These are phyloP conservation scores for Eristalis pertinax DNA, from an alignment of 2,888 invertebrate genomes.

Conservation along the genomic window DNA sequence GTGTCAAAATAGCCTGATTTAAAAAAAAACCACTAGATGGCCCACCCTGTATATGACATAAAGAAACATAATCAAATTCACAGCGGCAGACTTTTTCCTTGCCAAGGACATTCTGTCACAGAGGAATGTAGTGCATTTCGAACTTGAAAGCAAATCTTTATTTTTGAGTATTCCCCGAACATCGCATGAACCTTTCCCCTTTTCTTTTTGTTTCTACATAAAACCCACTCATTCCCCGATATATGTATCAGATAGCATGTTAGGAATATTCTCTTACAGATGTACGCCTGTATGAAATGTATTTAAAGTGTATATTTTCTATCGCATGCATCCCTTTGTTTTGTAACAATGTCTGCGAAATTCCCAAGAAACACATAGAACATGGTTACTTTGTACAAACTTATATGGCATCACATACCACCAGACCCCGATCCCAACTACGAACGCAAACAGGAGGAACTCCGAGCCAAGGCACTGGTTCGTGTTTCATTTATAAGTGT, in stretches of 20 bases:
- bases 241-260: too few species aligned
- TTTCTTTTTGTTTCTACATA: too few species aligned
- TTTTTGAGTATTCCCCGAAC: background rate
- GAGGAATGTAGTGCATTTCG: too few species aligned
- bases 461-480: conserved; percentile 69
- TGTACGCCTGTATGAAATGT: background rate
- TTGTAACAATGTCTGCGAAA: conserved; percentile 13
- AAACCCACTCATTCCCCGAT: too few species aligned
- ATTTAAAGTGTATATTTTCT: conserved; percentile 20
- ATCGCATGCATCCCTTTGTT: conserved; percentile 25
- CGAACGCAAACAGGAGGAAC: conserved; percentile 54
- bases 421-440: conserved; percentile 57
- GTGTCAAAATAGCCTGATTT: too few species aligned
- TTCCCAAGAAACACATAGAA: conserved; percentile 14
- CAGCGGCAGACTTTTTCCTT: too few species aligned
- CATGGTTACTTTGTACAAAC: conserved; percentile 68
- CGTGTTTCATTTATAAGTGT: conserved; percentile 62
- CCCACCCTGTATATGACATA: too few species aligned
- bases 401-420: conserved; percentile 63
- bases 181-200: background rate
- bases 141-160: background rate
- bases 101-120: too few species aligned
- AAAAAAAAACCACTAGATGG: too few species aligned
- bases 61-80: too few species aligned
- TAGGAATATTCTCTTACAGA: background rate